Percentiles rank a stretch among this genome's conserved stretches.
phyloP scores from a whole-genome alignment of 2,113 vertebrate species.

The Toxotes chatareus region DNA sequence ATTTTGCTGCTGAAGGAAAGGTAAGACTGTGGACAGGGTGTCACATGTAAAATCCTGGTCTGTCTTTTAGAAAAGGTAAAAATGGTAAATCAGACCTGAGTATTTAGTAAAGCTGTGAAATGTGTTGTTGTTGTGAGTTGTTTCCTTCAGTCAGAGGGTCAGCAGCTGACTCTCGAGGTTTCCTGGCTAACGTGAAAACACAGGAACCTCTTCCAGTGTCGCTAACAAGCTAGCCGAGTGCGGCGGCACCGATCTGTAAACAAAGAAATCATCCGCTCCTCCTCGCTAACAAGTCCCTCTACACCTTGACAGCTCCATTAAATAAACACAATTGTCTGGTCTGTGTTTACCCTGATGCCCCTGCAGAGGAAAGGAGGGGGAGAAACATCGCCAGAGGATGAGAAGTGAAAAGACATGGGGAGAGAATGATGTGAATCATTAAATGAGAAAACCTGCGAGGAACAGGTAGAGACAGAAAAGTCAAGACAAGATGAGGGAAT shows the following conservation, averaged over 20 bases:
- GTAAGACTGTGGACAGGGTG: too few species aligned
- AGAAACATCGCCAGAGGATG: not conserved
- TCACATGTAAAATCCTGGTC: too few species aligned
- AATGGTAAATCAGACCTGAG: too few species aligned
- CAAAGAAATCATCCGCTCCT: constrained; percentile 30
- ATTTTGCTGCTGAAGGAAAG: too few species aligned
- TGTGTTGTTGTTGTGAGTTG: not conserved
- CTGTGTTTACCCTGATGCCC: constrained; percentile 3
- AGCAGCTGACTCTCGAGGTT: not conserved
- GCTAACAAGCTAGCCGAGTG: constrained; percentile 4
- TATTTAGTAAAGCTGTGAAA: not conserved
- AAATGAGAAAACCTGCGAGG: not conserved
- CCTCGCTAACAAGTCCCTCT: constrained; percentile 30
- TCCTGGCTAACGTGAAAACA: not conserved
- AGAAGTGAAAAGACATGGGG: not conserved
- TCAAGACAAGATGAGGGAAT: not conserved
- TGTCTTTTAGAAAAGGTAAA: too few species aligned
- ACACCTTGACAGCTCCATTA: constrained; percentile 6
- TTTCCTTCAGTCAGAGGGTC: not conserved
- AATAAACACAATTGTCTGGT: not conserved
- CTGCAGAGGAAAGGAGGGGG: not conserved
- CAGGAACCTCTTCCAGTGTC: not conserved
- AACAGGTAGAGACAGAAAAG: not conserved
- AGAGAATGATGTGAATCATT: not conserved
- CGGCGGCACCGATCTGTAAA: not conserved